phyloP scores from a whole-genome alignment of 2,888 invertebrate genomes.

The Agonopterix subpropinquella region DNA sequence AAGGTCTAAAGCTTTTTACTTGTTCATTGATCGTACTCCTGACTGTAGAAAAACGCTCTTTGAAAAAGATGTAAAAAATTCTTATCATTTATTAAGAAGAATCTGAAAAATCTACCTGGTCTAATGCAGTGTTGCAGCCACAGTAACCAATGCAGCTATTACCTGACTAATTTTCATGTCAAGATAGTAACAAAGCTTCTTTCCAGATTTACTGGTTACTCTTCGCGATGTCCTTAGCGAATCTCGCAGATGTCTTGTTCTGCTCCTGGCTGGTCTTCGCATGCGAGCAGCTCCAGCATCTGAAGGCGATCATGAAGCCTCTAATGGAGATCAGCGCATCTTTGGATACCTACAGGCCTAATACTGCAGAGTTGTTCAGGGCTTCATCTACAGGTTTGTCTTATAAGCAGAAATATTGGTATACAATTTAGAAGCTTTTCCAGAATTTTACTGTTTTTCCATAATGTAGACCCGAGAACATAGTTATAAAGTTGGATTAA shows the following conservation, averaged over 20 bases:
- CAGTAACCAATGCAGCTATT: no score
- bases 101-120: no score
- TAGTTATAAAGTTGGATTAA: no score
- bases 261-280: slow-evolving; percentile 91
- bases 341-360: slow-evolving; percentile 83
- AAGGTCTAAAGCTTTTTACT: no score
- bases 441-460: no score
- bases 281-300: slow-evolving; percentile 89
- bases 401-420: not conserved
- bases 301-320: slow-evolving; percentile 91
- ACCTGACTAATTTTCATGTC: no score
- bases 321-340: slow-evolving; percentile 91
- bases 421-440: not conserved
- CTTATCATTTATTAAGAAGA: no score
- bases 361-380: slow-evolving; percentile 81
- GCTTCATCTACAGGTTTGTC: slow-evolving; percentile 68
- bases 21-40: no score
- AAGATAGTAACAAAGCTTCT: not conserved
- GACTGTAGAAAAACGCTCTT: no score
- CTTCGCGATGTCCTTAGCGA: slow-evolving; percentile 77
- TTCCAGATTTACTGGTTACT: slow-evolving; percentile 80
- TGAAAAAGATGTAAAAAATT: no score
- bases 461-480: no score
- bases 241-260: slow-evolving; percentile 84
- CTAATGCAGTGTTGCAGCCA: no score